phyloP scores from a whole-genome alignment of 2,888 invertebrate species.

The Mimumesa dahlbomi region DNA sequence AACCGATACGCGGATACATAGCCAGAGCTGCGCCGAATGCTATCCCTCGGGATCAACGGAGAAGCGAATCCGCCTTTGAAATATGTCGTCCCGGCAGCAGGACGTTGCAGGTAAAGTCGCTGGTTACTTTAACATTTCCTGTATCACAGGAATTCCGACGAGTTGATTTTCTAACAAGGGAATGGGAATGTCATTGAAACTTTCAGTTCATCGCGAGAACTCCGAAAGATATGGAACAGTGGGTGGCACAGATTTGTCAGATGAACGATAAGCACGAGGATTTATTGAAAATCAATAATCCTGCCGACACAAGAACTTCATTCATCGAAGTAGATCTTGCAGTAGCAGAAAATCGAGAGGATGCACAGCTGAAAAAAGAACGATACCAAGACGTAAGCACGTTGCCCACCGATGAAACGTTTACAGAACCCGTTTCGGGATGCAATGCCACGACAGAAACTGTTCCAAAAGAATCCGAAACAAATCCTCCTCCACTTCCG shows the following conservation, averaged over 20 bases:
- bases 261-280: no score
- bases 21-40: conserved; percentile 71
- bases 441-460: background rate
- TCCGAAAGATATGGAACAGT: conserved; percentile 76
- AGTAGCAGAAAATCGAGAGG: no score
- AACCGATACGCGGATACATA: conserved; percentile 72
- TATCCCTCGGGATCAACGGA: conserved; percentile 67
- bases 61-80: conserved; percentile 75
- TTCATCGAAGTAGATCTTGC: no score
- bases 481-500: conserved; percentile 64
- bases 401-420: no score
- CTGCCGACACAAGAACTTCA: no score
- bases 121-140: no score
- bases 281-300: no score
- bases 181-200: background rate
- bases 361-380: no score
- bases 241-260: conserved; percentile 70
- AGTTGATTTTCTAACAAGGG: no score
- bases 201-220: conserved; percentile 72
- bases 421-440: no score
- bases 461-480: background rate
- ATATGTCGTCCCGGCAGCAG: conserved; percentile 74
- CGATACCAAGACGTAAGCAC: no score
- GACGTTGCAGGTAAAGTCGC: conserved; percentile 71
- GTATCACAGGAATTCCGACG: no score